Evolutionary conservation across 2,797 vertebrate species (phyloP).

Genomic region (Apodemus agrarius): DNA sequence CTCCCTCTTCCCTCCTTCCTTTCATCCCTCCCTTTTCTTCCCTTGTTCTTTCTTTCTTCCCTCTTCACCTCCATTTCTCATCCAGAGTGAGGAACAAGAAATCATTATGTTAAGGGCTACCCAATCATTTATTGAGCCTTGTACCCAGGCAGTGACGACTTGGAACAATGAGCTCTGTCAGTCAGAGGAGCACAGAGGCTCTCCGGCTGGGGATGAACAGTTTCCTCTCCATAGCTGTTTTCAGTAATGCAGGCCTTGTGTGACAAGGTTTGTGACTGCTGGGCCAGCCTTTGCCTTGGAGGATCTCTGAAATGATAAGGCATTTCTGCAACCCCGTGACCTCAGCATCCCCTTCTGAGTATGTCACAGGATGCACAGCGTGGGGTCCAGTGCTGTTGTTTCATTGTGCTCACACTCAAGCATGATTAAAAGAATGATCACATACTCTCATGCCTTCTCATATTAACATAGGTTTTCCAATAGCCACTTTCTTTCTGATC

Average conservation of each 20-base stretch:
- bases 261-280: not conserved
- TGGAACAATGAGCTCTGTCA: not conserved
- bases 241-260: not conserved
- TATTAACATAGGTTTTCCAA: not conserved
- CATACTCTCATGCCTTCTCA: not conserved
- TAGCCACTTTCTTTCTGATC: not conserved
- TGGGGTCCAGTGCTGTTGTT: not conserved
- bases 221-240: not conserved
- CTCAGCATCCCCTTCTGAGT: not conserved
- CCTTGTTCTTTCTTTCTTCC: too few relatives aligned
- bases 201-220: not conserved
- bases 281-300: not conserved
- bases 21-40: fast-evolving
- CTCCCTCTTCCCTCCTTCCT: not conserved
- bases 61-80: not conserved
- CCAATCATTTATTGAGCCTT: not conserved
- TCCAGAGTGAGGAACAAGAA: not conserved
- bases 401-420: not conserved
- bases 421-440: not conserved
- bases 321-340: not conserved
- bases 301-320: not conserved
- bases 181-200: not conserved
- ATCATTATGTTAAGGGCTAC: not conserved
- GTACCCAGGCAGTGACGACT: not conserved
- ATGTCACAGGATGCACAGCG: not conserved